phyloP scores from a whole-genome alignment of 2,888 invertebrate genomes.

The Onthophagus sagittarius region DNA sequence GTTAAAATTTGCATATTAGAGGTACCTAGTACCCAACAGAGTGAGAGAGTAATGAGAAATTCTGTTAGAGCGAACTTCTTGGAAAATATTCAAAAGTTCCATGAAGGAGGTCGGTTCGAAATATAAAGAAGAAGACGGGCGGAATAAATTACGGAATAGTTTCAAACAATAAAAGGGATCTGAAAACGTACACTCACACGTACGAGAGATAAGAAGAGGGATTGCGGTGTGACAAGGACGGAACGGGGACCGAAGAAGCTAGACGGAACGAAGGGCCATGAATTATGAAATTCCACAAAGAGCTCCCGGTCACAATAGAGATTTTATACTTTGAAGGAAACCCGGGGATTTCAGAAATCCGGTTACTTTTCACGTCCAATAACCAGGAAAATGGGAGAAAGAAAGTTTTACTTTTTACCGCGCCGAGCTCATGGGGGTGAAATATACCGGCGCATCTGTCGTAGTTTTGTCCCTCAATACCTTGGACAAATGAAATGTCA shows the following conservation, averaged over 20 bases:
- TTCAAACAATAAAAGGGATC: slow-evolving; percentile 27
- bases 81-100: slow-evolving; percentile 18
- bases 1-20: neutral
- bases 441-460: neutral
- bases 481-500: neutral
- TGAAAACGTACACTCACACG: neutral
- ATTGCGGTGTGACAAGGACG: slow-evolving; percentile 14
- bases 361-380: slow-evolving; percentile 39
- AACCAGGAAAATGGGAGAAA: slow-evolving; percentile 36
- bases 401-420: slow-evolving; percentile 27
- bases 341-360: slow-evolving; percentile 38
- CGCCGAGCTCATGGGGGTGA: neutral
- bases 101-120: neutral
- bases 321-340: slow-evolving; percentile 35
- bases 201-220: neutral
- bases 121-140: slow-evolving; percentile 16
- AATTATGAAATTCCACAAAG: slow-evolving; percentile 39
- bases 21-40: neutral
- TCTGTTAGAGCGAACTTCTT: slow-evolving; percentile 5
- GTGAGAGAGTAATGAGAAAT: neutral
- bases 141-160: slow-evolving; percentile 29
- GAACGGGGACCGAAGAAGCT: neutral
- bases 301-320: slow-evolving; percentile 35
- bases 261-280: slow-evolving; percentile 27
- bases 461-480: neutral